Evolutionary conservation across 2,888 invertebrate species (phyloP), one percentile per base, ranked within the genome.

Genomic region (Halictus quadricinctus): DNA sequence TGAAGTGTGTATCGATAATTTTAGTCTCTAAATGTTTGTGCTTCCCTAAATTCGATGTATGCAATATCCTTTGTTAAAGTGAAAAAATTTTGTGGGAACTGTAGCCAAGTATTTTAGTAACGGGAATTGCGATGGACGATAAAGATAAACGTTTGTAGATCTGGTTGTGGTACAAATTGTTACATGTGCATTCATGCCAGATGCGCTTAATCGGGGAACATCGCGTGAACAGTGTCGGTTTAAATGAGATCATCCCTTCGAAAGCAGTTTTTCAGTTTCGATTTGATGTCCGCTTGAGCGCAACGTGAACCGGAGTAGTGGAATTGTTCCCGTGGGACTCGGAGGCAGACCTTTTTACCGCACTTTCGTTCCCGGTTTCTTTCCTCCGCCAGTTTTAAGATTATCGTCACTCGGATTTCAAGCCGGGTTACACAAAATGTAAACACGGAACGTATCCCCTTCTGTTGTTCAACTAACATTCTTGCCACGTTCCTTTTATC

Each of bases 321-420:
- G 64, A 73, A 80, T 85, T 85, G 72, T 84, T 76, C 77, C 29
- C 46, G 21, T 18, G 69, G 69, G 76, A 79, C 75, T 74, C 58
- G 70, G 29, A 70, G 72, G 15, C 72, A 48, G 74, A 76, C 25
- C 64, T 84, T 77, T 64, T 58, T 76, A 70, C 66, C 36, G 15
- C 66, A 75, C 60, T 64, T 36, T 29, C 29, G 18, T 43, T 15
- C 54, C 58, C 4, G 10, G 0, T 10, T 74, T 72, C 54, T 36
- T n/a, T 83, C 29, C 10, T 8, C 15, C n/a, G 8, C 58, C 72
- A 69, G 72, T 58, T 78, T 75, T 18, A 64, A 50, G 54, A 80
- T 75, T 75, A 74, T 58, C 60, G 54, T 64, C 64, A 66, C 48
- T 43, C 58, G 46, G 36, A 36, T 78, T 41, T 72, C 36, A 25